These are phyloP conservation scores for Limanda limanda DNA, from an alignment of 2,113 vertebrate species.

Conservation along the genomic window DNA sequence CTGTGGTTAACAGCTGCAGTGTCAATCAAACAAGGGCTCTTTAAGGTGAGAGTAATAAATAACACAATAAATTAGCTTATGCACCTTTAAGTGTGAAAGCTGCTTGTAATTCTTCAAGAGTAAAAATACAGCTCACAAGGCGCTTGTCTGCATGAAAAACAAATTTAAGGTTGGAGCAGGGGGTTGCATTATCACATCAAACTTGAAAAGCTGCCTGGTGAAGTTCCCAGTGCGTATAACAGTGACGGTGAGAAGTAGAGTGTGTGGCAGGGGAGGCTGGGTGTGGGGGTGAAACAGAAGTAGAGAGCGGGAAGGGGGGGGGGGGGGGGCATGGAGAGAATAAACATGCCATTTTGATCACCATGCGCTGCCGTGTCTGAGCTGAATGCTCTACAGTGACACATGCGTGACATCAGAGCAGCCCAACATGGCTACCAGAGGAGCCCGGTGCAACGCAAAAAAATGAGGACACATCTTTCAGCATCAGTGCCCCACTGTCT, in stretches of 20 bases:
- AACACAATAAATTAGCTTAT: constrained; percentile 19
- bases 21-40: constrained; percentile 33
- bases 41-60: constrained; percentile 25
- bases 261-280: constrained; percentile 1
- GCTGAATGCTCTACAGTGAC: constrained; percentile 64
- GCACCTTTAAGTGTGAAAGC: constrained; percentile 36
- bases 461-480: constrained; percentile 80
- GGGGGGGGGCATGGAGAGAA: constrained; percentile 27
- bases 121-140: not conserved
- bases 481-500: constrained; percentile 77
- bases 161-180: not conserved
- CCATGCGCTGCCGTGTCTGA: constrained; percentile 25
- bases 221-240: constrained; percentile 25
- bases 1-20: constrained; percentile 18
- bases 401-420: constrained; percentile 71
- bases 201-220: not conserved
- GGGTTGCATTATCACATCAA: not conserved
- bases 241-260: constrained; percentile 1
- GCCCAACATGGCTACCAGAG: constrained; percentile 66
- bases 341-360: constrained; percentile 55
- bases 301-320: not conserved
- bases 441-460: constrained; percentile 62
- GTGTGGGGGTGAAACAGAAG: constrained; percentile 41
- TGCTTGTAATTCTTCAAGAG: constrained; percentile 12
- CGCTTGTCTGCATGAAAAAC: constrained; percentile 16